Evolutionary conservation across 2,888 invertebrate species (phyloP).

Genomic region (Notodonta ziczac): DNA sequence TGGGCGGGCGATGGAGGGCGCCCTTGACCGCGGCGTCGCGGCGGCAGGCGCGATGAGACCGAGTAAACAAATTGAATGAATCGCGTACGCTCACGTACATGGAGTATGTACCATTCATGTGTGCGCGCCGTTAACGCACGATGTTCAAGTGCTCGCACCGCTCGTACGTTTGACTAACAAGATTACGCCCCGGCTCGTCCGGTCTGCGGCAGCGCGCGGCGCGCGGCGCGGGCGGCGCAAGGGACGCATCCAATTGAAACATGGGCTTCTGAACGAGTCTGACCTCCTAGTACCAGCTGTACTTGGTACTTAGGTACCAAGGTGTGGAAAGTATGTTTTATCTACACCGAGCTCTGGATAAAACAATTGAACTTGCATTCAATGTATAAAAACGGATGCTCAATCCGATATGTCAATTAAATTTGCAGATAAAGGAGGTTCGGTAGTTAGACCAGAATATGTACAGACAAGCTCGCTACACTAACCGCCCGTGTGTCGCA

Average conservation of each 20-base stretch:
- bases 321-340: too few relatives aligned
- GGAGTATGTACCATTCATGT: constrained; percentile 76
- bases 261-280: background rate
- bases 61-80: constrained; percentile 82
- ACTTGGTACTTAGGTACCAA: too few relatives aligned
- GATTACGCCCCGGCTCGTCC: constrained; percentile 47
- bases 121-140: constrained; percentile 74
- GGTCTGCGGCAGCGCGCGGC: background rate
- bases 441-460: background rate
- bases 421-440: too few relatives aligned
- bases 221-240: background rate
- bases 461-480: constrained; percentile 33
- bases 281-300: background rate
- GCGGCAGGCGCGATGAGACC: constrained; percentile 58
- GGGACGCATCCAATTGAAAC: background rate
- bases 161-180: constrained; percentile 64
- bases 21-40: constrained; percentile 75
- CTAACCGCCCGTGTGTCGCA: constrained; percentile 45
- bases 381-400: too few relatives aligned
- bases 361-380: too few relatives aligned
- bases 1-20: constrained; percentile 71
- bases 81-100: constrained; percentile 75
- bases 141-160: constrained; percentile 61
- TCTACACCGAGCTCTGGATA: too few relatives aligned
- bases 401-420: too few relatives aligned